Evolutionary conservation across 2,113 vertebrate species (phyloP), one percentile per base, ranked within the genome.

Genomic region (Solea solea): DNA sequence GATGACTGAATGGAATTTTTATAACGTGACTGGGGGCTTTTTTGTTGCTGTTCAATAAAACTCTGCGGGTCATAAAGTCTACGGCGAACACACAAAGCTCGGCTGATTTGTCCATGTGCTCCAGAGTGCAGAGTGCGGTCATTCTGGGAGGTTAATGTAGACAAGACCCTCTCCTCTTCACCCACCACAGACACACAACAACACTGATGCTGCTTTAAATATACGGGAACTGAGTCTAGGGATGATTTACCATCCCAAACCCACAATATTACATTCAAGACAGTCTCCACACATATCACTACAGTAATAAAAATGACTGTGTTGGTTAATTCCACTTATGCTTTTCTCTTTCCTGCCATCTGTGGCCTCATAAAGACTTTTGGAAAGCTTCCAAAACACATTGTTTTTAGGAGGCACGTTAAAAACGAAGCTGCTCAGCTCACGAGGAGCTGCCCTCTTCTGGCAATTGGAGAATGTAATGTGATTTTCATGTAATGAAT

Each of bases 331-430:
- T 52, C 9, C 41, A 42, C 41, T 9, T 42, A 9, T 42, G 6
- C 5, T 9, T 42, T 42, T 42, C 11, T 46, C 45, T 54, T 34
- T 16, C 49, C 12, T 21, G 1, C 7, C 27, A 72, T 39, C 27
- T 57, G 0, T 28, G 14, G 14, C 21, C 51, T 64, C 7, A 13
- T 52, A 60, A 7, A 48, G 28, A 25, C 8, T 21, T 41, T 25
- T 68, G 76, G 45, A 57, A 28, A 45, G 40, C 21, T 40, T 28
- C 64, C 48, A 74, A 48, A 50, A 45, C 5, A 52, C 21, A 67
- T 9, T 3, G 5, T 21, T 2, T 25, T 70, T 15, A n/a, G 10
- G 40, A 64, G 27, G 7, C 53, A 77, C 49, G 44, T 42, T 44
- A 34, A 13, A 65, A 59, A 49, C 50, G 1, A 56, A 65, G 48